A percentile compares a stretch with the other conserved stretches of the same genome.
These are phyloP conservation scores for Trinectes maculatus DNA, from an alignment of 2,113 vertebrate genomes.

Conservation along the genomic window DNA sequence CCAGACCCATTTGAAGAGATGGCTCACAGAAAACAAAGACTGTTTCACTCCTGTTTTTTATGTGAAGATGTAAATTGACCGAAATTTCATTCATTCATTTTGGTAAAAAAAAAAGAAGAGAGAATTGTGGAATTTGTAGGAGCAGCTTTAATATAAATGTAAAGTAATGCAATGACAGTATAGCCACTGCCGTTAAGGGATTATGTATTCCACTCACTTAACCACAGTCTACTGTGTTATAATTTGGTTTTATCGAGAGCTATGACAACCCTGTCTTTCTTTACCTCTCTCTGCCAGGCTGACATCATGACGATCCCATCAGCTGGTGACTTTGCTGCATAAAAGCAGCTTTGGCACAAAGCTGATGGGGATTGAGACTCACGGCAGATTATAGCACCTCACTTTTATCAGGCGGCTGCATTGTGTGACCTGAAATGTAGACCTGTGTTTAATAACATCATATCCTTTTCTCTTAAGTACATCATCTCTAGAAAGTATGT, in stretches of 20 bases:
- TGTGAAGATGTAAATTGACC: not conserved
- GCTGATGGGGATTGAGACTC: constrained; percentile 33
- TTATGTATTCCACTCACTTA: too few species aligned
- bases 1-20: constrained; percentile 6
- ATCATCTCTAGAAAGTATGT: not conserved
- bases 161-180: not conserved
- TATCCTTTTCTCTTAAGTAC: not conserved
- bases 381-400: constrained; percentile 43
- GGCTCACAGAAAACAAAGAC: not conserved
- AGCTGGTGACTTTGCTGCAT: constrained; percentile 26
- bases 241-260: not conserved
- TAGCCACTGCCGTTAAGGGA: not conserved
- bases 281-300: constrained; percentile 17
- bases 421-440: constrained; percentile 47
- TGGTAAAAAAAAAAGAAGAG: not conserved
- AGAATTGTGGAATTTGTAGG: too few species aligned
- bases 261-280: constrained; percentile 4
- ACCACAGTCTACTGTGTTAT: constrained; percentile 18
- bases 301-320: constrained; percentile 44
- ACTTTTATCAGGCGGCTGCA: constrained; percentile 50
- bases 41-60: not conserved
- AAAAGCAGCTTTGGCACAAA: constrained; percentile 69
- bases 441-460: constrained; percentile 25
- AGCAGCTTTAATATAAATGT: too few species aligned
- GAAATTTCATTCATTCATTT: not conserved